phyloP scores from a whole-genome alignment of 2,113 vertebrate species.

The Miniopterus natalensis region DNA sequence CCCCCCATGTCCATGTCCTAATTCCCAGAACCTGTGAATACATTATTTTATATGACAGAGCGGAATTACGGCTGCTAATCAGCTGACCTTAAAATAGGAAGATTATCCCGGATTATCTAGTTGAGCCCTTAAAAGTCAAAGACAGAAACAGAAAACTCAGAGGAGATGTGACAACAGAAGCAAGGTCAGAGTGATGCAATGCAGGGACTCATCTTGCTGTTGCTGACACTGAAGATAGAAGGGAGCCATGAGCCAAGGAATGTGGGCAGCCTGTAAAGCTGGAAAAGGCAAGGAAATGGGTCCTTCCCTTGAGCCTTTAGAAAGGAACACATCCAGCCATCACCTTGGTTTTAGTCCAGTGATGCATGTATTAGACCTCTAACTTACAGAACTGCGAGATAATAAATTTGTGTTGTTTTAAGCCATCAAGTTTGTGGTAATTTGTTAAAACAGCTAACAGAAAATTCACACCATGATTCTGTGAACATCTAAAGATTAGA shows the following conservation, averaged over 20 bases:
- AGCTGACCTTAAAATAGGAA: not conserved
- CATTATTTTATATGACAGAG: not conserved
- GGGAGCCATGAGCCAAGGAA: not conserved
- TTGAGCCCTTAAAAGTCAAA: slow-evolving; percentile 2
- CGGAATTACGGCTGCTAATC: slow-evolving; percentile 40
- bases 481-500: slow-evolving; percentile 13
- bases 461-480: slow-evolving; percentile 40
- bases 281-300: not conserved
- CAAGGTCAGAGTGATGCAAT: not conserved
- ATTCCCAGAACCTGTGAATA: slow-evolving; percentile 24
- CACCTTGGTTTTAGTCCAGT: not conserved
- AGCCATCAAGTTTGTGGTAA: not conserved
- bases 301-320: not conserved
- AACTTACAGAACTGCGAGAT: slow-evolving; percentile 16
- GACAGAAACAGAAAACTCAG: slow-evolving; percentile 17
- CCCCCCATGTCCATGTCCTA: not conserved
- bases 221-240: not conserved
- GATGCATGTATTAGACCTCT: not conserved
- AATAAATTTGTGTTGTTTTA: not conserved
- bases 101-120: not conserved
- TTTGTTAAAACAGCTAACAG: slow-evolving; percentile 32
- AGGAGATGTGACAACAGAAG: slow-evolving; percentile 12
- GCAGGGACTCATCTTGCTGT: not conserved
- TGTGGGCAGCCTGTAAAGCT: not conserved
- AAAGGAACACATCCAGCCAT: not conserved